phyloP scores from a whole-genome alignment of 2,888 invertebrate species.

The Xestia ashworthii region DNA sequence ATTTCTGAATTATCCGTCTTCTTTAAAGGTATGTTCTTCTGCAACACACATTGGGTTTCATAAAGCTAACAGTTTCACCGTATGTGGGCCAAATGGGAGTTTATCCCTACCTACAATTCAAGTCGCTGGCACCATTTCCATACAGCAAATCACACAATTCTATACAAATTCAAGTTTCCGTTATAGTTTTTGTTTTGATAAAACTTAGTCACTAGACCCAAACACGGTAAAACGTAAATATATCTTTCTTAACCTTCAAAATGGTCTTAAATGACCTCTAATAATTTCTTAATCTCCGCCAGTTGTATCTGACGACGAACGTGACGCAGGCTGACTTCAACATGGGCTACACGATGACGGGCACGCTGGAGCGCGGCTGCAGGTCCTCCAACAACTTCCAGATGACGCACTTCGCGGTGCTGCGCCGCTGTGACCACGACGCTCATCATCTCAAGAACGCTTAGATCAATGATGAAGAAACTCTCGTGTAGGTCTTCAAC shows the following conservation, averaged over 20 bases:
- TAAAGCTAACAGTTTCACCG: neutral
- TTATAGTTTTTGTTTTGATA: neutral
- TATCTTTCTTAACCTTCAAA: neutral
- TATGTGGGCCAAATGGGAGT: neutral
- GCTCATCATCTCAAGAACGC: slow-evolving; percentile 87
- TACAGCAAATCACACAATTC: no score
- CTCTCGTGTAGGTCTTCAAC: slow-evolving; percentile 6
- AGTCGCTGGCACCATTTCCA: no score
- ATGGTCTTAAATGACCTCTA: neutral
- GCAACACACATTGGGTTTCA: neutral
- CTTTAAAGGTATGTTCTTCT: neutral
- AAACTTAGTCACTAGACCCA: neutral
- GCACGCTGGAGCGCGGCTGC: slow-evolving; percentile 95
- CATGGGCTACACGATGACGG: slow-evolving; percentile 97
- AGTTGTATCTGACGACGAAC: slow-evolving; percentile 94
- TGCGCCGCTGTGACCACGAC: slow-evolving; percentile 94
- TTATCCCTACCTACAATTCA: neutral
- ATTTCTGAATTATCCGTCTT: neutral
- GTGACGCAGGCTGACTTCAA: slow-evolving; percentile 96
- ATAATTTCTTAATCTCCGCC: neutral
- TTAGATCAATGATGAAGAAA: slow-evolving; percentile 62
- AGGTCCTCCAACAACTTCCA: slow-evolving; percentile 94
- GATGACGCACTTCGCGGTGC: slow-evolving; percentile 96
- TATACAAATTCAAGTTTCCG: no score
- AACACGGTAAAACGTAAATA: neutral